Evolutionary conservation across 2,797 vertebrate species (phyloP), one percentile per base, ranked within the genome.

Genomic region (Acanthis flammea): DNA sequence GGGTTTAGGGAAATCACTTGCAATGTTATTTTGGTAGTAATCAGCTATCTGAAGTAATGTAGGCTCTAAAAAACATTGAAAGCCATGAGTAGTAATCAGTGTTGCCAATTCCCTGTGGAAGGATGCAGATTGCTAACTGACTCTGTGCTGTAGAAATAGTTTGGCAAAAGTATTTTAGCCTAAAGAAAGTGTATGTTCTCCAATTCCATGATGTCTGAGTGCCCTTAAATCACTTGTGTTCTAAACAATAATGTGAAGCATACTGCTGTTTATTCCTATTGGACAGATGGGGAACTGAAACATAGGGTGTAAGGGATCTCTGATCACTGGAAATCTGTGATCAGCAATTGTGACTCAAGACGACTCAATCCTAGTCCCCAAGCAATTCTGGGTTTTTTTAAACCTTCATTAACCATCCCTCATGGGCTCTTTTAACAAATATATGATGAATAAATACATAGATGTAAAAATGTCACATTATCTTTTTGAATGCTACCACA

Each of bases 1-100:
- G 39, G 44, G 31, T 67, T 37, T 72, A 24, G 11, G 63, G 55
- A 93, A 60, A 79, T 73, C 25, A 50, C 17, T 23, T 33, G 44
- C 23, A 50, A 35, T 85, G 92, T 91, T 74, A 50, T 79, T 92
- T 88, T 81, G 28, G 51, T 60, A 82, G 48, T 71, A 76, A 76
- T 74, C 65, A 90, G 2, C 35, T 48, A 15, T 81, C 41, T 78
- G 66, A 88, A 91, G 55, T 67, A 68, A 68, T 45, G 21, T 12
- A 61, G 60, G 25, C 61, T 74, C 71, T 82, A 73, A 74, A 86
- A 92, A 84, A 19, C 77, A 50, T 19, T 73, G 33, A 84, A 23
- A 62, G 16, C 65, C 45, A 31, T 27, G 28, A 18, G 21, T 28
- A 42, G 9, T 57, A 67, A 61, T 85, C 71, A 90, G 48, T 75